Percentiles rank a stretch among this genome's conserved stretches.
Evolutionary conservation across 1,140 invertebrate genomes (phyloP).

Genomic region (Samia ricini): DNA sequence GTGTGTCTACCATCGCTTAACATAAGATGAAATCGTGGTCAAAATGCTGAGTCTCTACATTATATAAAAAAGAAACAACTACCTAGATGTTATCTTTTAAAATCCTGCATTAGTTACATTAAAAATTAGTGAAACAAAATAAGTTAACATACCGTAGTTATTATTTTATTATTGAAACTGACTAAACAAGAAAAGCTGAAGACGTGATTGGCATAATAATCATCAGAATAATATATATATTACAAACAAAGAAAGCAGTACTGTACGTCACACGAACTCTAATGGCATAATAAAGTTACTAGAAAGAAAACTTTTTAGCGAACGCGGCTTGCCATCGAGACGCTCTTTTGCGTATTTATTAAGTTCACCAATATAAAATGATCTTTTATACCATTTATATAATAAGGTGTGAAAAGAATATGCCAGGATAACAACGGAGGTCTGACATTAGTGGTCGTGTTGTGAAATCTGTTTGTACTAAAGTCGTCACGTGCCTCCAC

Average conservation of each 20-base stretch:
- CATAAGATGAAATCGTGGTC: too few species aligned
- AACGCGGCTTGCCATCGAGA: conserved; percentile 29
- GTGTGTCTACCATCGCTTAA: too few species aligned
- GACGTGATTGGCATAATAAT: conserved; percentile 26
- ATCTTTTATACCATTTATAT: conserved; percentile 17
- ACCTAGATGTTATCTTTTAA: too few species aligned
- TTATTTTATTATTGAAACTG: background rate
- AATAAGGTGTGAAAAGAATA: background rate
- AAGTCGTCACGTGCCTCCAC: conserved; percentile 67
- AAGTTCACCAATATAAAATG: conserved; percentile 48
- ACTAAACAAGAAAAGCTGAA: background rate
- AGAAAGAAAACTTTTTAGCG: conserved; percentile 66
- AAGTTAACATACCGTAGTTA: background rate
- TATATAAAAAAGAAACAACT: too few species aligned
- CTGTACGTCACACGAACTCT: conserved; percentile 68
- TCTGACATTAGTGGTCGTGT: conserved; percentile 44
- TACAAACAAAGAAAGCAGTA: conserved; percentile 50
- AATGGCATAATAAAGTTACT: conserved; percentile 71
- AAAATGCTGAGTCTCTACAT: too few species aligned
- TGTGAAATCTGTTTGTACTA: conserved; percentile 69
- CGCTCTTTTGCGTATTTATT: conserved; percentile 71
- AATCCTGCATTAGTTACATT: too few species aligned
- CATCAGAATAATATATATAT: conserved; percentile 63
- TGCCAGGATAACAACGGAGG: conserved; percentile 17
- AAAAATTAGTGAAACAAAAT: background rate